These are phyloP conservation scores for Rotaria sp. DNA, from an alignment of 2,888 invertebrate species.

Conservation along the genomic window DNA sequence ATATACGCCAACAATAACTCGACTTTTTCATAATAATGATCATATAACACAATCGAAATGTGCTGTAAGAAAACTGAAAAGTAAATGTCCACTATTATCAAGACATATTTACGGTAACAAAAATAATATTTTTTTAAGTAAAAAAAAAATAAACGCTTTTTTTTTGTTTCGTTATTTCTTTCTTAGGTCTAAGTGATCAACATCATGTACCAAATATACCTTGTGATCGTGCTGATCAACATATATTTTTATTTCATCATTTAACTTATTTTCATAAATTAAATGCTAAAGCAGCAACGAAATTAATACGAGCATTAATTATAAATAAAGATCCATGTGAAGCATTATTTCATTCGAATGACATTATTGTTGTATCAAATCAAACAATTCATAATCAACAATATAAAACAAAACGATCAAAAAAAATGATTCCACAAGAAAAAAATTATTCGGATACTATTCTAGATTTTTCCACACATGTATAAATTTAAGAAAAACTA, in stretches of 20 bases:
- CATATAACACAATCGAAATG: conserved; percentile 17
- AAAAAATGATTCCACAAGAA: too few species aligned
- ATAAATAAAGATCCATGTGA: conserved; percentile 5
- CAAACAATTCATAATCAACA: neutral
- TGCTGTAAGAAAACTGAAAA: conserved; percentile 4
- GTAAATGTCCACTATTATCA: conserved; percentile 6
- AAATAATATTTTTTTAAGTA: neutral
- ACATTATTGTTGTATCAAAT: neutral
- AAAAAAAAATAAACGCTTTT: too few species aligned
- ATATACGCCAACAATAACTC: neutral
- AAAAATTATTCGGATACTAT: neutral
- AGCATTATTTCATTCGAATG: conserved; percentile 1
- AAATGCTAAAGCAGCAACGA: conserved; percentile 16
- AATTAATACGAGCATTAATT: conserved; percentile 16
- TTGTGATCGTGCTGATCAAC: conserved; percentile 20
- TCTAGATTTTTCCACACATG: neutral
- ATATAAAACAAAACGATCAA: neutral
- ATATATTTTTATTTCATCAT: conserved; percentile 27
- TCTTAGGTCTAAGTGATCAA: neutral
- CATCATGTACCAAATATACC: conserved; percentile 29
- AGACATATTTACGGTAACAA: conserved; percentile 10
- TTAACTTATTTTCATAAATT: conserved; percentile 26
- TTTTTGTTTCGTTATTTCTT: too few species aligned
- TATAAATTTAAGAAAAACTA: neutral
- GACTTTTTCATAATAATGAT: conserved; percentile 13